Base-by-base conservation (phyloP, 2,888 invertebrate genomes). In the Ochropleura leucogaster region DNA sequence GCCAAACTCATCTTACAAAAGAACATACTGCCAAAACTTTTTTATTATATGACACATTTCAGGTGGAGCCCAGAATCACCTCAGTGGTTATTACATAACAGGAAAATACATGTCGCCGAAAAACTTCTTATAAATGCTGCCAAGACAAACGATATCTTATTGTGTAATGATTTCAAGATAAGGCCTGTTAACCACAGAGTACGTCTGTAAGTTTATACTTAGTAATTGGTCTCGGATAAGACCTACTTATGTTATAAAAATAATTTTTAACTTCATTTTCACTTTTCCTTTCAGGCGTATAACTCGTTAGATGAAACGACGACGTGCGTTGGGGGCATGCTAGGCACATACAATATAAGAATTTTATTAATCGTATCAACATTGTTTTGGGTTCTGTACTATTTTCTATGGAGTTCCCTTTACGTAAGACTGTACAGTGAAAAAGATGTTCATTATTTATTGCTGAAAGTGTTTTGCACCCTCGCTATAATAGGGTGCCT, bases 21-120 rank as follows among this genome's bases (percentile, higher is more conserved):
- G 9, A 53, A 16, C 8, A 57, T 30, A 51, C 20, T 62, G 69
- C 53, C 53, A 68, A 62, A 20, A 20, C 6, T 63, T 70, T 82
- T 65, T 63, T 40, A 59, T 46, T 47, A 70, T 12, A 47, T 14
- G 40, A 59, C 42, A 40, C 42, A 64, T 90, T 88, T 64, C 79
- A 95, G 96, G 80, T 95, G 94, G 94, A 87, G 89, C 69, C 94
- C 95, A 16, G 95, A 96, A 88, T 96, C 96, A n/a, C 96, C 96
- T 4, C 95, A 95, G 66, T 96, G 96, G 96, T 87, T 96, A 63
- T 77, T 96, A 42, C 93, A 88, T 77, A 95, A 94, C 70, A 92
- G 94, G 75, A 94, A 93, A 87, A 93, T 95, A 77, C 42, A 73
- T 5, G 68, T 84, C 70, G 95, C 96, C 18, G 96, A 96, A 87